Evolutionary conservation across 2,888 invertebrate species (phyloP).

Genomic region (Elgonia sp.): DNA sequence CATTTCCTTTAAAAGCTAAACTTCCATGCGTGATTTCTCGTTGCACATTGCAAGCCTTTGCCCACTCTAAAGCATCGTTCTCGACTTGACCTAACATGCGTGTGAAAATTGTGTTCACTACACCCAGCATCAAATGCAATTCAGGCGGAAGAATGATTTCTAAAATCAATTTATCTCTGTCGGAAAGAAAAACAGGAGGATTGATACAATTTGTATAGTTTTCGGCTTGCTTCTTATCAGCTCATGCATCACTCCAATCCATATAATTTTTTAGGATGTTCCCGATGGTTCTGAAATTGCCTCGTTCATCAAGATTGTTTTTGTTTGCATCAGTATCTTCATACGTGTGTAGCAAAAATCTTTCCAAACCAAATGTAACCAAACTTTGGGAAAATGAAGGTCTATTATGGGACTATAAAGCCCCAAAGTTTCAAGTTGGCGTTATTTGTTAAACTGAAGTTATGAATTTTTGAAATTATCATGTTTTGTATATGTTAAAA

Average conservation of each 20-base stretch:
- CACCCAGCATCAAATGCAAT: no score
- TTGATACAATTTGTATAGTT: conserved; percentile 1
- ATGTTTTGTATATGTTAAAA: no score
- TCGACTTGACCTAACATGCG: background rate
- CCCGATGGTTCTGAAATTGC: background rate
- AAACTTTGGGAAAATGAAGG: no score
- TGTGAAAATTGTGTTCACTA: background rate
- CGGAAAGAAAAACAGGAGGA: background rate
- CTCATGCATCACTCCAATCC: background rate
- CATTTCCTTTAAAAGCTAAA: conserved; percentile 50
- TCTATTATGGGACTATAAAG: no score
- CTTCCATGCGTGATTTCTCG: conserved; percentile 35
- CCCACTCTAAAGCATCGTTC: background rate
- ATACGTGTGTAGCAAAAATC: no score
- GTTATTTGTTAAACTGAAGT: no score
- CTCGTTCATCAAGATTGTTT: background rate
- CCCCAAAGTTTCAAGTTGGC: background rate
- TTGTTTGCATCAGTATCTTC: background rate
- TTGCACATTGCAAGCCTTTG: conserved; percentile 17
- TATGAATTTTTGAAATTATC: no score
- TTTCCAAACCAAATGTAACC: no score
- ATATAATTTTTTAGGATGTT: background rate
- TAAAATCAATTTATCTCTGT: background rate
- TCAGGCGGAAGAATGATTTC: no score
- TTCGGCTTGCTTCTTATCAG: conserved; percentile 1